Percentiles rank a stretch among this genome's conserved stretches.
Conservation (phyloP, 2,888 invertebrate species). For the Pollenia griseotomentosa region DNA sequence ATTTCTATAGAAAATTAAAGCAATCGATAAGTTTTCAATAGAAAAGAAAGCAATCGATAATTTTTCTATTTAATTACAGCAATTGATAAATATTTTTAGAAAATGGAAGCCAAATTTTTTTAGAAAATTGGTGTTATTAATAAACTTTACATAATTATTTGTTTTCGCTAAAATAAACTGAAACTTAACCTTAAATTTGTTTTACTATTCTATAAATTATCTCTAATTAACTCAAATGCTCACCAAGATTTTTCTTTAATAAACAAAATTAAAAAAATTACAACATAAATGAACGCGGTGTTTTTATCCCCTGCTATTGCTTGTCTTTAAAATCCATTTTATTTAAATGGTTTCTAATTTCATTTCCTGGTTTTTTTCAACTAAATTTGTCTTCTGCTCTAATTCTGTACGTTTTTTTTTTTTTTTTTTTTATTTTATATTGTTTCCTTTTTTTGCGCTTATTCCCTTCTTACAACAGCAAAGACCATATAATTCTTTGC, state of each 20-base stretch:
- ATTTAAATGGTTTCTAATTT: constrained; percentile 61
- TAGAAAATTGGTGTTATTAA: background rate
- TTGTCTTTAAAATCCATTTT: constrained; percentile 32
- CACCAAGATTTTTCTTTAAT: background rate
- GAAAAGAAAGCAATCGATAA: no score
- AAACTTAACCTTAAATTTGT: background rate
- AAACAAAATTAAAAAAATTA: background rate
- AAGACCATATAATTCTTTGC: constrained; percentile 25
- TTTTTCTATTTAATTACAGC: no score
- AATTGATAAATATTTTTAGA: no score
- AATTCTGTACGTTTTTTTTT: background rate
- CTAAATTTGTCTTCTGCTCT: background rate
- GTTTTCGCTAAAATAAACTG: background rate
- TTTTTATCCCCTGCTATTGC: background rate
- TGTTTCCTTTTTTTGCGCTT: background rate
- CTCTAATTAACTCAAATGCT: background rate
- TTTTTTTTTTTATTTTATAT: background rate
- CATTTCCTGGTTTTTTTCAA: constrained; percentile 25
- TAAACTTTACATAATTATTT: background rate
- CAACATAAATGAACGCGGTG: background rate
- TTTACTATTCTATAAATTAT: background rate
- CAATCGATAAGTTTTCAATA: no score
- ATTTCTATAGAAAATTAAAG: no score
- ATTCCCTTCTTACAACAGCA: constrained; percentile 3
- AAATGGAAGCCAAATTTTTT: no score